Conservation (phyloP, 2,113 vertebrate genomes). For the Corythoichthys intestinalis region DNA sequence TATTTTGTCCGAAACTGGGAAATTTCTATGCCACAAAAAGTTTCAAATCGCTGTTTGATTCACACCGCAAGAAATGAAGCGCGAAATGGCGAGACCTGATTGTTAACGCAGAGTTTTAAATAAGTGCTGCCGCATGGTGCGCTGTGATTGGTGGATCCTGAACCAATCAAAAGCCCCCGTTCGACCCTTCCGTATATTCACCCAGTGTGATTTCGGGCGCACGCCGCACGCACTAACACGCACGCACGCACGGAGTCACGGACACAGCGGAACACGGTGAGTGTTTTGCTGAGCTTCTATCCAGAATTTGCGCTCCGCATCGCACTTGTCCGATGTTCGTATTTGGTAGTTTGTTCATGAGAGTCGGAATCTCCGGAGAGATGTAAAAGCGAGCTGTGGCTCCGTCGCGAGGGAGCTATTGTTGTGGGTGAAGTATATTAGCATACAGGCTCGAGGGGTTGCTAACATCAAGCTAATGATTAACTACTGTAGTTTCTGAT, state of each 20-base stretch:
- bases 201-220: constrained; percentile 33
- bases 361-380: accelerated
- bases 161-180: constrained; percentile 45
- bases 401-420: not conserved
- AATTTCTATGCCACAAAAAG: too few relatives aligned
- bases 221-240: not conserved
- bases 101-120: not conserved
- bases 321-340: not conserved
- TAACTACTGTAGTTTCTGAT: constrained; percentile 16
- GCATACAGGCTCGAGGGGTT: constrained; percentile 30
- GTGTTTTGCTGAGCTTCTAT: constrained; percentile 13
- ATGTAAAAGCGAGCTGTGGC: not conserved
- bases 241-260: not conserved
- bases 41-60: too few relatives aligned
- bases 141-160: constrained; percentile 46
- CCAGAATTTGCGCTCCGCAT: not conserved
- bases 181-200: constrained; percentile 38
- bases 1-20: too few relatives aligned
- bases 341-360: not conserved
- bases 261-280: constrained; percentile 58
- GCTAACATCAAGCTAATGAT: constrained; percentile 50
- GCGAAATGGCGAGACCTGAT: not conserved
- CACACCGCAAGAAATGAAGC: too few relatives aligned
- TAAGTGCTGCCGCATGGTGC: constrained; percentile 7
- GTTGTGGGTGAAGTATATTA: constrained; percentile 27